A percentile compares a stretch with the other conserved stretches of the same genome.
Conservation (phyloP, 2,113 vertebrate species). For the Numenius arquata region DNA sequence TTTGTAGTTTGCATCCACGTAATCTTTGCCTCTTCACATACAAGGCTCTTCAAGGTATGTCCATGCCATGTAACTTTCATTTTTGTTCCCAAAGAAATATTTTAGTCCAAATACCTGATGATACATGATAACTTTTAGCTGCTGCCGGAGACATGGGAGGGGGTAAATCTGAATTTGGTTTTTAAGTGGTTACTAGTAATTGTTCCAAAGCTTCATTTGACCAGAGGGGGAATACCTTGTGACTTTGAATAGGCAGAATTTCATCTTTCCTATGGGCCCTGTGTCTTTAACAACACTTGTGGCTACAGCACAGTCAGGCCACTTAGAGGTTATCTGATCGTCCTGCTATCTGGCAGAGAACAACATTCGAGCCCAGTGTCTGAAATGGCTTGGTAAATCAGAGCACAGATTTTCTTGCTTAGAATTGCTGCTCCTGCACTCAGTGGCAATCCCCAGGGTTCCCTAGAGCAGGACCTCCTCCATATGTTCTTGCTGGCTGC, state of each 20-base stretch:
- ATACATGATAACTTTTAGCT: neutral
- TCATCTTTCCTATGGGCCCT: neutral
- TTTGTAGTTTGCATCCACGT: neutral
- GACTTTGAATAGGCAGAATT: neutral
- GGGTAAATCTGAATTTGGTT: neutral
- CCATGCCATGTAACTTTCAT: neutral
- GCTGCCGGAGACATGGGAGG: neutral
- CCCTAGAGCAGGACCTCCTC: neutral
- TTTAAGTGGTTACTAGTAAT: neutral
- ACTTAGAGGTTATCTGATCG: neutral
- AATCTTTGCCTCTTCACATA: too few species aligned
- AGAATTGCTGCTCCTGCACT: neutral
- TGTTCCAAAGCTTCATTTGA: neutral
- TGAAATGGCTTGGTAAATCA: neutral
- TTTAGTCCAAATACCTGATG: neutral
- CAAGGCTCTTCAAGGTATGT: neutral
- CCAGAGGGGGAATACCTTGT: neutral
- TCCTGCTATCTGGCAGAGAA: neutral
- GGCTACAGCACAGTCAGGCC: neutral
- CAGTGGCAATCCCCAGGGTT: neutral
- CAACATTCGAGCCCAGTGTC: neutral
- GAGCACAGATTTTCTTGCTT: neutral
- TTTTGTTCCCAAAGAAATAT: neutral
- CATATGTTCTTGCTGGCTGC: neutral
- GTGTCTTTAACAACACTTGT: neutral